Base-by-base conservation (phyloP, 2,888 invertebrate species). In the Trisateles emortualis region DNA sequence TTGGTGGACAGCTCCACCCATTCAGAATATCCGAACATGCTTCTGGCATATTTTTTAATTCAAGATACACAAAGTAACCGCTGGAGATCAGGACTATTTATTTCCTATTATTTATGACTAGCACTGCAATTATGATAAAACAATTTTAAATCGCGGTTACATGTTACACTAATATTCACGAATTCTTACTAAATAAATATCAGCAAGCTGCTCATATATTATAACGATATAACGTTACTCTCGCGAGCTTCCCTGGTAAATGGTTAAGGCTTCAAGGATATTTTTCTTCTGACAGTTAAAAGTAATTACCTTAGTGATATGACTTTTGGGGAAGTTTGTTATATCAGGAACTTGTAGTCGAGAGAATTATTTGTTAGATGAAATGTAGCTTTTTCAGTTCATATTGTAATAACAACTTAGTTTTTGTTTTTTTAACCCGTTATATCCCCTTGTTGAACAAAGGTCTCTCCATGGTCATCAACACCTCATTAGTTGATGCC, bases 151-250 rank as follows among this genome's bases (percentile, higher is more conserved):
- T 39, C 19, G 4, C n/a, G n/a, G 3, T 19, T 39, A 39, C 38
- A 3, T 8, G n/a, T 1, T 8, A 11, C 6, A 26, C 24, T n/a
- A 5, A 30, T 5, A 30, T 10, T 42, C 14, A 14, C 16, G 42
- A 30, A 30, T 29, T 17, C 29, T 16, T 5, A 17, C 42, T n/a
- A 22, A 29, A 30, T n/a, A 22, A 29, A 30, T 26, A 26, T 41
- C 58, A 62, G 30, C 19, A 10, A 43, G 55, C 45, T 51, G 17
- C 48, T 50, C 52, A 64, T 68, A 72, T 69, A 70, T 66, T 58
- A 63, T 70, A 63, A 64, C 57, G 54, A 65, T 58, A 63, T 70
- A 63, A 64, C 57, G 54, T 65, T 54, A 58, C 32, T 55, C 43
- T 40, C 29, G 26, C 29, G 5, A 45, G 47, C 42, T 51, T 47